Evolutionary conservation across 2,797 vertebrate species (phyloP), one percentile per base, ranked within the genome.

Genomic region (Vespertilio murinus): DNA sequence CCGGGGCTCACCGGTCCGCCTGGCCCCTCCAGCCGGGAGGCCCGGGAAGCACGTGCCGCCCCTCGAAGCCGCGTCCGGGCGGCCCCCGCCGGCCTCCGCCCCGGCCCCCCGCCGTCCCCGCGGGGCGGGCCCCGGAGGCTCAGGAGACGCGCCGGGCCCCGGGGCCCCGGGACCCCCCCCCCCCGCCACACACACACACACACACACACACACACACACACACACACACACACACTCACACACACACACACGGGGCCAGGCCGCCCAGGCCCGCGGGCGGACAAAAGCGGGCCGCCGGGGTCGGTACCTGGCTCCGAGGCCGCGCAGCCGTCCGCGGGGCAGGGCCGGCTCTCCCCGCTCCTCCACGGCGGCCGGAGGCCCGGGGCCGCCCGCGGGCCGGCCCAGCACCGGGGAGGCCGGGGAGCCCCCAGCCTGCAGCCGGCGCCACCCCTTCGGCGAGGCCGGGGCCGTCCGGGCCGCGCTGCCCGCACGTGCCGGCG

Each of bases 61-160:
- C 17, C 71, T 65, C 95, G 94, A 97, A 88, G 95, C 94, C 75
- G 67, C 28, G 75, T 40, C 17, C 6, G 0, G 2, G 88, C 23
- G 0, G 77, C 30, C 38, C 2, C 4, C 11, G 64, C 42, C 1
- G 22, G 70, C 56, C 40, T 85, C 80, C 3, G 8, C 13, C 40
- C 67, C 82, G 8, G 45, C 45, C n/a, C 0, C 78, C 1, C 4
- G 49, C 88, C 8, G 16, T 25, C 49, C 3, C 28, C 49, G 49
- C 0, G 7, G 78, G n/a, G 35, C 83, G 70, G 64, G 54, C 35
- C 49, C 88, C 47, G 42, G 42, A 10, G 2, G 4, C 45, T 14
- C 3, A 47, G 45, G 13, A 47, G 45, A 12, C 11, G 45, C 14
- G 11, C 45, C 45, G 13, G 49, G 45, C 14, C 10, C 45, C 45